phyloP scores from a whole-genome alignment of 2,797 vertebrate genomes.

The Schizopygopsis pylzovi region DNA sequence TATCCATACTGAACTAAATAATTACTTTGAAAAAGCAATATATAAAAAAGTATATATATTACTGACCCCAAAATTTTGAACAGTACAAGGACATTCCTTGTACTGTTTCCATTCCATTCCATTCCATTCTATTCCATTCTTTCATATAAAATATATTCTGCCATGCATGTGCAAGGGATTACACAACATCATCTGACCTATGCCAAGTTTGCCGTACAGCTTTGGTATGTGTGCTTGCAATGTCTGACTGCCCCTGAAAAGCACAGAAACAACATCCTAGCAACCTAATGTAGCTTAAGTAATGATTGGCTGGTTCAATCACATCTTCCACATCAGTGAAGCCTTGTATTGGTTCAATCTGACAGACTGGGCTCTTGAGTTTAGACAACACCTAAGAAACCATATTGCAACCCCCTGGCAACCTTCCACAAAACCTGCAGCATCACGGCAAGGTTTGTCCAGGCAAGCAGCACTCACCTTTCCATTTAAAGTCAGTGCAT shows the following conservation, averaged over 20 bases:
- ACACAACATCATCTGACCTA: slow-evolving; percentile 4
- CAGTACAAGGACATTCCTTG: too few relatives aligned
- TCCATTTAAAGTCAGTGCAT: background rate
- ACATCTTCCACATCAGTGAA: slow-evolving; percentile 48
- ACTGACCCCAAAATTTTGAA: too few relatives aligned
- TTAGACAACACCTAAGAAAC: background rate
- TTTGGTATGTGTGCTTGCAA: slow-evolving; percentile 24
- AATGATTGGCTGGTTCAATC: slow-evolving; percentile 51
- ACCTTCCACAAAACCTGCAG: background rate
- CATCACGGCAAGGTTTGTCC: background rate
- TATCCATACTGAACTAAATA: background rate
- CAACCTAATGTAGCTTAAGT: slow-evolving; percentile 50
- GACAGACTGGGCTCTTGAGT: slow-evolving; percentile 26
- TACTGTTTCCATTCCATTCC: too few relatives aligned
- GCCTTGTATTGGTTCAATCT: slow-evolving; percentile 37
- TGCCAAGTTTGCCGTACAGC: slow-evolving; percentile 10
- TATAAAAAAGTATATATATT: too few relatives aligned
- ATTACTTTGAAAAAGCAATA: background rate
- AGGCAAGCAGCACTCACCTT: background rate
- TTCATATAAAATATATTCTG: background rate
- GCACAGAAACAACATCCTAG: slow-evolving; percentile 48
- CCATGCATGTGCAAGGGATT: background rate
- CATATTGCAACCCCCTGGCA: background rate
- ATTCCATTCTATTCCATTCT: too few relatives aligned
- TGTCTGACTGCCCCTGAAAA: slow-evolving; percentile 46